phyloP scores from a whole-genome alignment of 2,797 vertebrate genomes.

The Lateolabrax maculatus region DNA sequence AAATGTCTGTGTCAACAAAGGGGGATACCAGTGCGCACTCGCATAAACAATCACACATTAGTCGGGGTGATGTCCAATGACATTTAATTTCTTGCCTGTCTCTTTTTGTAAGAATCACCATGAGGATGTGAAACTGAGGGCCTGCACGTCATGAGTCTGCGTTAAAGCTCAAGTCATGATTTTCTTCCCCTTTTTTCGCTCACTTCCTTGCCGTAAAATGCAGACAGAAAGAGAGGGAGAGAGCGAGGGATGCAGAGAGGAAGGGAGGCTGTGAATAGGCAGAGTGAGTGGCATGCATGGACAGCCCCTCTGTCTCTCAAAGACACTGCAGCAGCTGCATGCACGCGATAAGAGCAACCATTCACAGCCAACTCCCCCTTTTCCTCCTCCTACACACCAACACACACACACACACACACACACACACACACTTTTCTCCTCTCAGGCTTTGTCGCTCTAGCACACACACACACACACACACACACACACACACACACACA shows the following conservation, averaged over 20 bases:
- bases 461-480: slow-evolving; percentile 36
- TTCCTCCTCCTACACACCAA: slow-evolving; percentile 70
- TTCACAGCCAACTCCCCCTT: slow-evolving; percentile 79
- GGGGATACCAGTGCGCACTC: background rate
- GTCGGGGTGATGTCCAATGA: slow-evolving; percentile 59
- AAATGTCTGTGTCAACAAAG: slow-evolving; percentile 33
- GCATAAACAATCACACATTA: slow-evolving; percentile 42
- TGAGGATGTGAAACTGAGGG: slow-evolving; percentile 32
- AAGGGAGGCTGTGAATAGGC: slow-evolving; percentile 72
- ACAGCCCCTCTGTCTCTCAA: slow-evolving; percentile 82
- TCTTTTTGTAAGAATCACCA: slow-evolving; percentile 43
- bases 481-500: slow-evolving; percentile 31
- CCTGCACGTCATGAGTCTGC: slow-evolving; percentile 66
- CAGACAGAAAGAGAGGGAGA: slow-evolving; percentile 40
- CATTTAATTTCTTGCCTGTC: slow-evolving; percentile 72
- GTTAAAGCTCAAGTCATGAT: slow-evolving; percentile 67
- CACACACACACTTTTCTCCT: slow-evolving; percentile 43
- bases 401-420: slow-evolving; percentile 45
- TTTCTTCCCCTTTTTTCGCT: slow-evolving; percentile 33
- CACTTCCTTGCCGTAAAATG: slow-evolving; percentile 63
- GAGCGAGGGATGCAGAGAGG: slow-evolving; percentile 31
- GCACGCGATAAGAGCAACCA: slow-evolving; percentile 85
- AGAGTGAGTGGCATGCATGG: slow-evolving; percentile 82
- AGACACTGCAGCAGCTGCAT: slow-evolving; percentile 86
- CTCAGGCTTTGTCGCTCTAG: slow-evolving; percentile 31